These are phyloP conservation scores for Harpegnathos saltator DNA, from an alignment of 1,140 invertebrate species.

Conservation along the genomic window DNA sequence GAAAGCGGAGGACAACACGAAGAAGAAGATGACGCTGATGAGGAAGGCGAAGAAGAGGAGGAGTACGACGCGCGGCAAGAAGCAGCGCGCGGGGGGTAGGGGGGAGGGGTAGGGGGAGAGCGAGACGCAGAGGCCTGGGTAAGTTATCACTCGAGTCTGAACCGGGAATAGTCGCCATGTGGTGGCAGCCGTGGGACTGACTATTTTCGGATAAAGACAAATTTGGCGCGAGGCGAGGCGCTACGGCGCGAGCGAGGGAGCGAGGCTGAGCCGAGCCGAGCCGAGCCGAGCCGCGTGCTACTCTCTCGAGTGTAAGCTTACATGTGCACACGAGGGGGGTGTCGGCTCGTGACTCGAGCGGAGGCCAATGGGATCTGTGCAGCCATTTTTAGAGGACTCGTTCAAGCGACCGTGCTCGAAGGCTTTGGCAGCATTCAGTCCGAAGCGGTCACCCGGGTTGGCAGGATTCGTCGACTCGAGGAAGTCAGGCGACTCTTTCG, in stretches of 20 bases:
- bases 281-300: slow-evolving; percentile 56
- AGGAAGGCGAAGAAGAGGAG: not conserved
- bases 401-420: slow-evolving; percentile 77
- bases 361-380: slow-evolving; percentile 84
- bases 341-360: slow-evolving; percentile 74
- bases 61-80: slow-evolving; percentile 21
- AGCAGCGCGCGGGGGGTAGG: not conserved
- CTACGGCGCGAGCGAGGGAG: slow-evolving; percentile 69
- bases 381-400: slow-evolving; percentile 86
- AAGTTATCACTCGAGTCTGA: slow-evolving; percentile 77
- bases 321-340: slow-evolving; percentile 78
- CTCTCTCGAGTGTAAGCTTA: slow-evolving; percentile 85
- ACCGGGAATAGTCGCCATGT: slow-evolving; percentile 83
- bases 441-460: slow-evolving; percentile 80
- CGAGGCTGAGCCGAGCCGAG: slow-evolving; percentile 31
- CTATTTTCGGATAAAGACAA: slow-evolving; percentile 93
- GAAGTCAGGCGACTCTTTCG: not conserved
- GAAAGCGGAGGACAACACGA: slow-evolving; percentile 21
- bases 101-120: slow-evolving; percentile 21
- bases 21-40: not conserved
- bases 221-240: slow-evolving; percentile 89
- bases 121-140: slow-evolving; percentile 71
- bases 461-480: slow-evolving; percentile 69
- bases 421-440: slow-evolving; percentile 85
- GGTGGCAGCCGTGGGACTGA: slow-evolving; percentile 87